Base-by-base conservation (phyloP, 1,140 invertebrate genomes). In the Megalonaias nervosa region DNA sequence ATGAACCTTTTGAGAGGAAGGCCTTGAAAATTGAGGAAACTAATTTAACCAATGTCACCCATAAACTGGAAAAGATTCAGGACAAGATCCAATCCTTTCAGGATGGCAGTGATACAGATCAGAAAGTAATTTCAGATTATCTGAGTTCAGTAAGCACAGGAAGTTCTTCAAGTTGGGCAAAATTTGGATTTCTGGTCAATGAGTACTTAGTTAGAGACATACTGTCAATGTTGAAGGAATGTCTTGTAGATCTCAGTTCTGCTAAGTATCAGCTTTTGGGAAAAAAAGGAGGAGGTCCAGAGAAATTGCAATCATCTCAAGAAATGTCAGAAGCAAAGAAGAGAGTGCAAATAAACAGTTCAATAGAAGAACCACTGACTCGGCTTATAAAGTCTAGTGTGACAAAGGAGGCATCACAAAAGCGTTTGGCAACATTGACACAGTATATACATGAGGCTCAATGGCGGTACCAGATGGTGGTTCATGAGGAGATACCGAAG, bases 381-480 rank as follows among this genome's bases (percentile, higher is more conserved):
- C 72, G 76, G 15, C 71, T 82, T 21, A 81, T 88, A 5, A 80
- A 80, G 23, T 84, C 81, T 14, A 87, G 83, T 61, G 75, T 90
- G 48, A 76, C 67, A 14, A 66, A 61, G 48, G 82, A 85, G n/a
- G 69, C 79, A 19, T 65, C 89, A 38, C 80, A 84, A 38, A 81
- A 82, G 61, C 79, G 83, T 31, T 78, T 87, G n/a, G 81, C 82
- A 3, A 81, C 81, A 62, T 82, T 91, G n/a, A 84, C 82, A 16
- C 85, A 87, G 71, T 84, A 85, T 70, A 83, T 90, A 1, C 87
- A 86, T 82, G 89, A 91, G 72, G 89, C 89, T 6, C 81, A 84
- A 68, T 91, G 90, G 90, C 74, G 89, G 23, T 90, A 87, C 71
- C 89, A 91, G 84, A 67, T 91, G 56, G 85, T 91, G 1, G 83